A percentile compares a stretch with the other conserved stretches of the same genome.
These are phyloP conservation scores for Microctonus brassicae DNA, from an alignment of 2,888 invertebrate genomes.

Conservation along the genomic window DNA sequence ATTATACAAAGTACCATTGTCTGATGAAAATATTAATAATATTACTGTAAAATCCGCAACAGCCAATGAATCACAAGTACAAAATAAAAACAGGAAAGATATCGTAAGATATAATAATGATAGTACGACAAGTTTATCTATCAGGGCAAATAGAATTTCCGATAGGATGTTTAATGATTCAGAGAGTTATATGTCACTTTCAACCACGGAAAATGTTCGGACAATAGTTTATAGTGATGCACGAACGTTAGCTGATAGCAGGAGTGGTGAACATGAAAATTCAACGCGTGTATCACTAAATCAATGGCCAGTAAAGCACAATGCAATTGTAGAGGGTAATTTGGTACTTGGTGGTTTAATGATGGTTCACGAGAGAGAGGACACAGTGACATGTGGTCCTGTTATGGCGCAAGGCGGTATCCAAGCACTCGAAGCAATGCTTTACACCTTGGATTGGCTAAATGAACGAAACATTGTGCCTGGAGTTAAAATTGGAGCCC, in stretches of 20 bases:
- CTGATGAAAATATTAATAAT: not conserved
- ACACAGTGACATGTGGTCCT: constrained; percentile 84
- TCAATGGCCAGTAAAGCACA: constrained; percentile 83
- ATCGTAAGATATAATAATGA: not conserved
- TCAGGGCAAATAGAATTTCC: not conserved
- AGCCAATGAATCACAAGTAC: not conserved
- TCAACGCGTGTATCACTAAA: constrained; percentile 57
- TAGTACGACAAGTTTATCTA: not conserved
- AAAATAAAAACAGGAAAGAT: constrained; percentile 3
- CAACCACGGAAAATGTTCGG: constrained; percentile 1
- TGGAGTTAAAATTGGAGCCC: constrained; percentile 83
- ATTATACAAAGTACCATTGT: not conserved
- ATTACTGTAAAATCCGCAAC: not conserved
- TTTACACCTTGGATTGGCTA: constrained; percentile 85
- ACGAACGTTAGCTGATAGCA: constrained; percentile 28
- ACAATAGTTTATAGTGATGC: constrained; percentile 2
- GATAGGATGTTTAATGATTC: not conserved
- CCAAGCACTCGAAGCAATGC: constrained; percentile 89
- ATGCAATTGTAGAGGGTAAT: constrained; percentile 86
- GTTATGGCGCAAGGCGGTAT: constrained; percentile 92
- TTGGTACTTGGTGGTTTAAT: constrained; percentile 88
- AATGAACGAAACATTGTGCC: constrained; percentile 75
- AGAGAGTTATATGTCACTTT: constrained; percentile 7
- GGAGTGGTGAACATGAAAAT: constrained; percentile 45
- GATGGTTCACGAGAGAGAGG: constrained; percentile 92